Conservation (phyloP, 2,888 invertebrate genomes). For the Thelaira solivaga region DNA sequence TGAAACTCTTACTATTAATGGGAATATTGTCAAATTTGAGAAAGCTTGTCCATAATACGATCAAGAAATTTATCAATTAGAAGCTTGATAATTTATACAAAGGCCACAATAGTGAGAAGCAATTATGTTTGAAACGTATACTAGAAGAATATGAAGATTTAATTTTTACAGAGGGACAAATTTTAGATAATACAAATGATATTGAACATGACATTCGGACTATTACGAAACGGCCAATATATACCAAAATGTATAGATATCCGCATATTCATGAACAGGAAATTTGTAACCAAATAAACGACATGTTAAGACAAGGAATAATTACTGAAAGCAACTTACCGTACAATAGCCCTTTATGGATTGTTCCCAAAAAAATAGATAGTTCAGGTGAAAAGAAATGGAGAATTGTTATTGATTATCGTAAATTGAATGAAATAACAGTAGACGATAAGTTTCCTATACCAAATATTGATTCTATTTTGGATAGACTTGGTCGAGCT, state of each 20-base stretch:
- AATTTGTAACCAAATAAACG: conserved; percentile 10
- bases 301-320: conserved; percentile 25
- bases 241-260: background rate
- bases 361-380: background rate
- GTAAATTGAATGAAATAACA: background rate
- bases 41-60: background rate
- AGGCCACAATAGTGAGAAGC: background rate
- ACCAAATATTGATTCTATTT: conserved; percentile 16
- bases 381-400: background rate
- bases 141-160: background rate
- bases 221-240: background rate
- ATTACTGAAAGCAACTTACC: conserved; percentile 13
- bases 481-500: conserved; percentile 6
- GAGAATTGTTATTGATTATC: background rate
- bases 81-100: background rate
- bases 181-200: background rate
- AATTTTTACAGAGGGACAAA: background rate
- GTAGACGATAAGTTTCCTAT: conserved; percentile 29
- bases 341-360: background rate
- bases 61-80: background rate
- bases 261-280: conserved; percentile 24
- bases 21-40: background rate
- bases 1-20: conserved; percentile 10
- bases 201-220: conserved; percentile 12
- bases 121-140: background rate